phyloP scores from a whole-genome alignment of 1,140 invertebrate genomes.

The Calliphora vicina region DNA sequence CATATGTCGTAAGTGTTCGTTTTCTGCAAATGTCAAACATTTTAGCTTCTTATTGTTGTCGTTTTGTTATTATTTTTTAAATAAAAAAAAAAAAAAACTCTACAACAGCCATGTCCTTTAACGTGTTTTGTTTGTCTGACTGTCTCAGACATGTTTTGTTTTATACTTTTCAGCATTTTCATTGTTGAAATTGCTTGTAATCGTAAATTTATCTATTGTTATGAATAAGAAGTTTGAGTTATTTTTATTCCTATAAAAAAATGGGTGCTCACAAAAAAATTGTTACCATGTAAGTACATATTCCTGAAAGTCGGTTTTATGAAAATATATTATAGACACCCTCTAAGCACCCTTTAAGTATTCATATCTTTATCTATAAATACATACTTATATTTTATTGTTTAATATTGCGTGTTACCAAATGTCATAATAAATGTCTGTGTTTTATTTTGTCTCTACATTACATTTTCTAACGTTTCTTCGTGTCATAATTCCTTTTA shows the following conservation, averaged over 20 bases:
- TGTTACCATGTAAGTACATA: not conserved
- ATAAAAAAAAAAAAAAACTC: not conserved
- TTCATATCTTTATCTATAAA: no score
- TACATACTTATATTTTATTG: no score
- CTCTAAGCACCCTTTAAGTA: no score
- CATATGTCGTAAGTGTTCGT: slow-evolving; percentile 8
- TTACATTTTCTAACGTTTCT: not conserved
- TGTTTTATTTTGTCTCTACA: not conserved
- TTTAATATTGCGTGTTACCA: not conserved
- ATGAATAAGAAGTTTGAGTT: not conserved
- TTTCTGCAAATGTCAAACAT: slow-evolving; percentile 19
- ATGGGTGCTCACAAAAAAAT: not conserved
- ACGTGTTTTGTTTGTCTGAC: slow-evolving; percentile 3
- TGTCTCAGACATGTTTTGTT: slow-evolving; percentile 17
- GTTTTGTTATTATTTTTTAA: not conserved
- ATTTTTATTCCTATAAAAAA: no score
- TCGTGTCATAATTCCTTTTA: not conserved
- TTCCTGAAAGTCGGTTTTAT: no score
- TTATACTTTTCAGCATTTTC: not conserved
- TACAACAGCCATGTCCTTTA: not conserved
- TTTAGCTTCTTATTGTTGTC: not conserved
- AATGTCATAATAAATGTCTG: not conserved
- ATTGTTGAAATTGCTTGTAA: not conserved
- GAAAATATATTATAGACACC: not conserved
- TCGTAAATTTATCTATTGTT: not conserved